A percentile compares a stretch with the other conserved stretches of the same genome.
phyloP scores from a whole-genome alignment of 2,888 invertebrate species.

The Resseliella maxima region DNA sequence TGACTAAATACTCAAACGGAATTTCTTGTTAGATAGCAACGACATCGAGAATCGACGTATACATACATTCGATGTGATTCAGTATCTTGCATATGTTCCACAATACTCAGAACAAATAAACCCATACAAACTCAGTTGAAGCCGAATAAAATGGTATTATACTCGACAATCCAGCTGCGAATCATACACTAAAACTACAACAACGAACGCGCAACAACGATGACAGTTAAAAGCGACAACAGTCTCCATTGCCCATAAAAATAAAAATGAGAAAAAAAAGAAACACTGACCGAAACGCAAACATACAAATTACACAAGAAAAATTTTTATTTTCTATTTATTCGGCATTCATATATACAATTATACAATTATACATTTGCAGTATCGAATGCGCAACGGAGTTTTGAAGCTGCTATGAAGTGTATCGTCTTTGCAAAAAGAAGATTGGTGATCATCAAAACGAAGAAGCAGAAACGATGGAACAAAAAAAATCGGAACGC shows the following conservation, averaged over 20 bases:
- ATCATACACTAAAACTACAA: slow-evolving; percentile 19
- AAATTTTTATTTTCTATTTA: slow-evolving; percentile 1
- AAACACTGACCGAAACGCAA: neutral
- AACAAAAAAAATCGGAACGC: neutral
- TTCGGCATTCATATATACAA: neutral
- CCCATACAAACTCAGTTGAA: neutral
- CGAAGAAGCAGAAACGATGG: neutral
- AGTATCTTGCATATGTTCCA: slow-evolving; percentile 21
- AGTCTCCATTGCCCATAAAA: slow-evolving; percentile 16
- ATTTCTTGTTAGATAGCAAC: slow-evolving; percentile 53
- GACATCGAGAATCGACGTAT: slow-evolving; percentile 38
- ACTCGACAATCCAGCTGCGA: slow-evolving; percentile 27
- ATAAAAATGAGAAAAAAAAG: neutral
- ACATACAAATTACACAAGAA: neutral
- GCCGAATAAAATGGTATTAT: neutral
- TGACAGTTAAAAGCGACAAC: slow-evolving; percentile 45
- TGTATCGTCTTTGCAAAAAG: neutral
- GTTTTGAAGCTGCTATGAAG: neutral
- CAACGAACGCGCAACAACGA: slow-evolving; percentile 36
- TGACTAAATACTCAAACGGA: slow-evolving; percentile 55
- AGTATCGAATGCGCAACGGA: neutral
- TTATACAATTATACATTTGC: neutral
- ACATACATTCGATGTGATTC: neutral
- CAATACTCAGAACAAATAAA: neutral
- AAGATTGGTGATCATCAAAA: slow-evolving; percentile 29